Percentiles rank a stretch among this genome's conserved stretches.
Conservation (phyloP, 2,888 invertebrate genomes). For the Morpho deidamia region DNA sequence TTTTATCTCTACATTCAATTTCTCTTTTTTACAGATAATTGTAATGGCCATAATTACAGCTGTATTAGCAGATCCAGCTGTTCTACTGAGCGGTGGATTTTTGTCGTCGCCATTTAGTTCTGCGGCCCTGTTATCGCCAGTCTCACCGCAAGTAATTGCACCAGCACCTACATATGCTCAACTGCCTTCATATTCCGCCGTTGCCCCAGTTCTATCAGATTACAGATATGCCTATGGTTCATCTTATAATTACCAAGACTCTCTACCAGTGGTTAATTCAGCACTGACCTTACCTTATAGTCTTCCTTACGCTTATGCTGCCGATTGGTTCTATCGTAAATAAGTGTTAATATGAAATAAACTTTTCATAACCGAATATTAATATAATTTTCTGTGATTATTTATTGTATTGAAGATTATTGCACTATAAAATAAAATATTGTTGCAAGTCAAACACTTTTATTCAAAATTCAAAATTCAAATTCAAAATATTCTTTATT, state of each 20-base stretch:
- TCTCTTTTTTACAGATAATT: constrained; percentile 37
- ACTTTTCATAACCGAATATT: too few relatives aligned
- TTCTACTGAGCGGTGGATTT: constrained; percentile 32
- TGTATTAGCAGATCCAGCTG: constrained; percentile 40
- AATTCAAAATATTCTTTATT: too few relatives aligned
- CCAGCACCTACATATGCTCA: constrained; percentile 27
- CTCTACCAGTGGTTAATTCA: constrained; percentile 31
- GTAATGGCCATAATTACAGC: constrained; percentile 35
- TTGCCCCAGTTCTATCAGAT: constrained; percentile 33
- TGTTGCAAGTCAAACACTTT: too few relatives aligned
- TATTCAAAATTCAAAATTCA: too few relatives aligned
- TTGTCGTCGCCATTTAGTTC: constrained; percentile 27
- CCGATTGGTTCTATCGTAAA: constrained; percentile 37
- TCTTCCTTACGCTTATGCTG: constrained; percentile 36
- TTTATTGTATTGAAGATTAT: too few relatives aligned
- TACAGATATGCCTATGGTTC: constrained; percentile 43
- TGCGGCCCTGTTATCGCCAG: constrained; percentile 29
- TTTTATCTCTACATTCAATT: too few relatives aligned
- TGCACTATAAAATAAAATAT: too few relatives aligned
- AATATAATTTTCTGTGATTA: too few relatives aligned
- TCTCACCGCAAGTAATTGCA: constrained; percentile 25
- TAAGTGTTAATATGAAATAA: constrained; percentile 6
- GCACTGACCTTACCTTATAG: constrained; percentile 33
- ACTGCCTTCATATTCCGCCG: constrained; percentile 25
- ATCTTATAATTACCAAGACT: constrained; percentile 39